These are phyloP conservation scores for Neosalanx taihuensis DNA, from an alignment of 2,797 vertebrate species.

Conservation along the genomic window DNA sequence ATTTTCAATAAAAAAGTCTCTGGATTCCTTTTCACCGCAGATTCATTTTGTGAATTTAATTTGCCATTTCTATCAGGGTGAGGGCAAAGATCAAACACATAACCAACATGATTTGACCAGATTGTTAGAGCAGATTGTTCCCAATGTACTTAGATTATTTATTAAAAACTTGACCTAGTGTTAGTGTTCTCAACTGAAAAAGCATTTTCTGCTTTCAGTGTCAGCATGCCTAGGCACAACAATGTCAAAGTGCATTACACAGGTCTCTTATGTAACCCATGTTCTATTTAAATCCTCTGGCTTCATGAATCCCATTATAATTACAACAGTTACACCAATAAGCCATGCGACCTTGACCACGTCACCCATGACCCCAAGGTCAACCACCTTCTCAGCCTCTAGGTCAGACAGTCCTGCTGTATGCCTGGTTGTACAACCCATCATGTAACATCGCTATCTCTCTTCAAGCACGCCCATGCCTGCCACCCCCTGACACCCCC, in stretches of 20 bases:
- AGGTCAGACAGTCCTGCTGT: constrained; percentile 8
- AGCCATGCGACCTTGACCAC: neutral
- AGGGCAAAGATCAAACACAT: neutral
- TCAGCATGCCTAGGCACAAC: neutral
- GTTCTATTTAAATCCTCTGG: neutral
- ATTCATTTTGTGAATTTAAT: neutral
- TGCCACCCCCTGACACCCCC: neutral
- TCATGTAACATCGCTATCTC: constrained; percentile 48
- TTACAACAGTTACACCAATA: neutral
- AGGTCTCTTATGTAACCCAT: neutral
- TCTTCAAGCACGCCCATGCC: constrained; percentile 35
- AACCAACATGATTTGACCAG: no score
- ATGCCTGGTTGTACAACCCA: neutral
- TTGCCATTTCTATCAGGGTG: neutral
- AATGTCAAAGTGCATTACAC: neutral
- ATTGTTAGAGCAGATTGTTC: no score
- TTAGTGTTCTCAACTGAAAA: no score
- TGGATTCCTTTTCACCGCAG: constrained; percentile 25
- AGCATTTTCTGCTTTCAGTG: neutral
- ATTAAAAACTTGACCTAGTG: no score
- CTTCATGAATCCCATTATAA: neutral
- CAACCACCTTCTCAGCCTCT: neutral
- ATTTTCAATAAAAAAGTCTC: constrained; percentile 43
- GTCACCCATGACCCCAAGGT: neutral
- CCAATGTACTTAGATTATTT: no score